Percentiles rank a stretch among this genome's conserved stretches.
These are phyloP conservation scores for Solenodon paradoxus DNA, from an alignment of 2,113 vertebrate species.

Conservation along the genomic window DNA sequence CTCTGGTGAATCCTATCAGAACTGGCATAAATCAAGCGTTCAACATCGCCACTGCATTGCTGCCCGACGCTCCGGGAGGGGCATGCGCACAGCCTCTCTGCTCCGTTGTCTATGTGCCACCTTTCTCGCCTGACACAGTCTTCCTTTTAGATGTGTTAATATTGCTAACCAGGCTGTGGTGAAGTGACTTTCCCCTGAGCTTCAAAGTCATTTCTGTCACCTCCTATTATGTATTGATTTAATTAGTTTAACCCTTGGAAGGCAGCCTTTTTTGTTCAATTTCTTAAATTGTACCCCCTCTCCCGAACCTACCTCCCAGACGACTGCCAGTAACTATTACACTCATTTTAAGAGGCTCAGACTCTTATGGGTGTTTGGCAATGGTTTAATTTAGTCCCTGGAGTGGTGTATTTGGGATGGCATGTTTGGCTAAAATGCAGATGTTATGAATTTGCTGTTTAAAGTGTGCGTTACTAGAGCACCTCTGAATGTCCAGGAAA, in stretches of 20 bases:
- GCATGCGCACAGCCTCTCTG: fast-evolving
- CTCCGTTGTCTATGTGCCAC: neutral
- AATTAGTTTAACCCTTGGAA: constrained; percentile 60
- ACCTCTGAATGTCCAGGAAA: neutral
- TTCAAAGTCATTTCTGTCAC: constrained; percentile 50
- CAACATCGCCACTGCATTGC: neutral
- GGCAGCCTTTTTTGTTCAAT: neutral
- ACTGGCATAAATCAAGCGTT: neutral
- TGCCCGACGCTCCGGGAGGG: neutral
- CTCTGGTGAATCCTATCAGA: neutral
- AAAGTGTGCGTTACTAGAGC: neutral
- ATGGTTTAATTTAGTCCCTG: neutral
- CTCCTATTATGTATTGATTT: constrained; percentile 42
- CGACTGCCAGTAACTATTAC: neutral
- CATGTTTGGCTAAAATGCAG: neutral
- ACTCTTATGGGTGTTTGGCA: neutral
- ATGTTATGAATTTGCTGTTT: neutral
- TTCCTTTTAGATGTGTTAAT: constrained; percentile 27
- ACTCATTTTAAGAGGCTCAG: neutral
- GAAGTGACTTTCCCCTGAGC: constrained; percentile 47
- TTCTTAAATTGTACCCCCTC: neutral
- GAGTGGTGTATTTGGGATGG: neutral
- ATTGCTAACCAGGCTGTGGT: neutral
- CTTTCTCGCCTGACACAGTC: neutral
- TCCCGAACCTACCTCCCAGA: neutral